phyloP scores from a whole-genome alignment of 2,888 invertebrate genomes.

The Cantharis rustica region DNA sequence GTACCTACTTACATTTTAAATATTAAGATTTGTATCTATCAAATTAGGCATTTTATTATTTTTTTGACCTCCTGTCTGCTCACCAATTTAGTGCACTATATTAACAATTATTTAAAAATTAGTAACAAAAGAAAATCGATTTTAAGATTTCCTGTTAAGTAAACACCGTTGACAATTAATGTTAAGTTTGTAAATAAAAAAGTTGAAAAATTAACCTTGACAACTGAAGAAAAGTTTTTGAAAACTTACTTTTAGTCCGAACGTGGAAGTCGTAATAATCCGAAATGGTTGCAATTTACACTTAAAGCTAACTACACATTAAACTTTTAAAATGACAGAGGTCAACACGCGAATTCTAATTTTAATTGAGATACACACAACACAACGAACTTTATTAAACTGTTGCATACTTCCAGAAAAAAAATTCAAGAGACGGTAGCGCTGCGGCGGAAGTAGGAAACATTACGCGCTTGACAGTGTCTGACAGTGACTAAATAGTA shows the following conservation, averaged over 20 bases:
- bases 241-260: background rate
- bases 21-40: background rate
- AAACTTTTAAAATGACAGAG: background rate
- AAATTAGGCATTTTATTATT: background rate
- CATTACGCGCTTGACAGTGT: background rate
- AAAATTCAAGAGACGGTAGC: background rate
- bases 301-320: background rate
- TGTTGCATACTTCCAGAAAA: background rate
- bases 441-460: background rate
- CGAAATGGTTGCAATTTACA: background rate
- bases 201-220: background rate
- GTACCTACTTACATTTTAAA: constrained; percentile 2
- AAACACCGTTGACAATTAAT: background rate
- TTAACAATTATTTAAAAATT: background rate
- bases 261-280: background rate
- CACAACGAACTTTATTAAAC: background rate
- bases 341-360: background rate
- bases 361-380: background rate
- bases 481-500: background rate
- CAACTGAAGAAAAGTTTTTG: background rate
- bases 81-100: background rate
- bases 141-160: background rate
- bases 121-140: background rate
- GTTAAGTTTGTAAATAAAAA: background rate
- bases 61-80: background rate